Conservation (phyloP, 1,140 invertebrate genomes). For the Drosophila miranda region DNA sequence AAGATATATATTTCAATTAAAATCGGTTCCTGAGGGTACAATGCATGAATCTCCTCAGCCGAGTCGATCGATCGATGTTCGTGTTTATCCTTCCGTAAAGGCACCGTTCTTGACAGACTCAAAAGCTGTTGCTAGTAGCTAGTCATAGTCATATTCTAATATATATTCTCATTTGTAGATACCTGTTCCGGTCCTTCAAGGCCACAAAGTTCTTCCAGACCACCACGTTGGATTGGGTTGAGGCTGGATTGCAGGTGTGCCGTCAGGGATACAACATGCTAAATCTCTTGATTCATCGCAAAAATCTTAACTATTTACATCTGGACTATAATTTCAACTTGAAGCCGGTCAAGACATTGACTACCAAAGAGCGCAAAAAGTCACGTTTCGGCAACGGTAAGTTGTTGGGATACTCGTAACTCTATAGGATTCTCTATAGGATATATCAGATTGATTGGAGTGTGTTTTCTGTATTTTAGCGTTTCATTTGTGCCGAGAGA, state of each 20-base stretch:
- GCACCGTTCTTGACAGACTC: too few relatives aligned
- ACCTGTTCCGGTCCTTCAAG: constrained; percentile 99
- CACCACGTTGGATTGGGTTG: constrained; percentile 99
- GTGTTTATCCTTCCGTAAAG: too few relatives aligned
- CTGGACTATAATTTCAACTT: constrained; percentile 99
- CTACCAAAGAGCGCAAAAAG: constrained; percentile 99
- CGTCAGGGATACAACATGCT: constrained; percentile 99
- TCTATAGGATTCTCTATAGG: neutral
- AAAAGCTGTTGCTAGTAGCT: too few relatives aligned
- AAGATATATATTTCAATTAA: constrained; percentile 38
- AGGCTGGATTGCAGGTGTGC: constrained; percentile 98
- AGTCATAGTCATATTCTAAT: too few relatives aligned
- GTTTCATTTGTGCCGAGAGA: constrained; percentile 99
- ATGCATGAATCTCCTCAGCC: neutral
- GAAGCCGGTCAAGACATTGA: constrained; percentile 99
- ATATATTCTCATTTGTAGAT: constrained; percentile 82
- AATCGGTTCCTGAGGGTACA: too few relatives aligned
- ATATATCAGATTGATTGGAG: too few relatives aligned
- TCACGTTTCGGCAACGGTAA: constrained; percentile 98
- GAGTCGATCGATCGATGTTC: constrained; percentile 11
- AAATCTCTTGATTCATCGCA: constrained; percentile 99
- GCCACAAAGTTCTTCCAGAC: constrained; percentile 99
- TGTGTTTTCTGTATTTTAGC: constrained; percentile 84
- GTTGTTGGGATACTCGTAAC: too few relatives aligned
- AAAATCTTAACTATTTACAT: constrained; percentile 99